Evolutionary conservation across 2,797 vertebrate genomes (phyloP).

Genomic region (Huso huso): DNA sequence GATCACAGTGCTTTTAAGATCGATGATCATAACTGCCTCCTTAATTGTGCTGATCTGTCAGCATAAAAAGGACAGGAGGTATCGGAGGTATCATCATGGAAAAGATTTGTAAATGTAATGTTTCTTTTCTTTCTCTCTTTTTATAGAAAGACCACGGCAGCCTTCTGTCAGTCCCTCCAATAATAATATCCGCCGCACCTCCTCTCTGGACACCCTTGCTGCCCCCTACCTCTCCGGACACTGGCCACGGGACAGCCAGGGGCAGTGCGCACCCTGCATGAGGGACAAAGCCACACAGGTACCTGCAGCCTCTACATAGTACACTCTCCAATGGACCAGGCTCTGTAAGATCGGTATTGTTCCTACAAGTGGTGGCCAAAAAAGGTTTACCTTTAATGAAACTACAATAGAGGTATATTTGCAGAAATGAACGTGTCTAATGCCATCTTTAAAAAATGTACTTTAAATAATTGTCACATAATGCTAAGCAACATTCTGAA

Average conservation of each 20-base stretch:
- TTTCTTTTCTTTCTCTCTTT: slow-evolving; percentile 14
- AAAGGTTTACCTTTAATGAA: no score
- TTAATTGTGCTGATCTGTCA: no score
- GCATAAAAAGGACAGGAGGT: no score
- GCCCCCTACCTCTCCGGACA: slow-evolving; percentile 82
- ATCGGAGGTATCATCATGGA: no score
- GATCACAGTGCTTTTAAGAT: no score
- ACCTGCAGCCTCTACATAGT: slow-evolving; percentile 20
- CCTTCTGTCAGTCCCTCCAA: slow-evolving; percentile 57
- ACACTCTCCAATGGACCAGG: not conserved
- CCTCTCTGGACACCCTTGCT: slow-evolving; percentile 76
- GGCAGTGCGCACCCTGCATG: slow-evolving; percentile 81
- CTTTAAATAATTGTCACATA: no score
- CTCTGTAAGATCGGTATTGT: not conserved
- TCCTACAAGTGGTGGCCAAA: not conserved
- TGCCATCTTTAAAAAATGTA: no score
- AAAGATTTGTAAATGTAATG: no score
- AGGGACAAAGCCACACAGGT: slow-evolving; percentile 97
- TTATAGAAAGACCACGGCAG: slow-evolving; percentile 49
- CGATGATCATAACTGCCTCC: no score
- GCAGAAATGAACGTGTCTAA: no score
- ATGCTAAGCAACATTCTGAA: no score
- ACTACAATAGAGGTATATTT: no score
- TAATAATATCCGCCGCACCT: slow-evolving; percentile 72
- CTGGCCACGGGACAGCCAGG: slow-evolving; percentile 88